phyloP scores from a whole-genome alignment of 2,888 invertebrate species.

The Acanthacorydalis orientalis region DNA sequence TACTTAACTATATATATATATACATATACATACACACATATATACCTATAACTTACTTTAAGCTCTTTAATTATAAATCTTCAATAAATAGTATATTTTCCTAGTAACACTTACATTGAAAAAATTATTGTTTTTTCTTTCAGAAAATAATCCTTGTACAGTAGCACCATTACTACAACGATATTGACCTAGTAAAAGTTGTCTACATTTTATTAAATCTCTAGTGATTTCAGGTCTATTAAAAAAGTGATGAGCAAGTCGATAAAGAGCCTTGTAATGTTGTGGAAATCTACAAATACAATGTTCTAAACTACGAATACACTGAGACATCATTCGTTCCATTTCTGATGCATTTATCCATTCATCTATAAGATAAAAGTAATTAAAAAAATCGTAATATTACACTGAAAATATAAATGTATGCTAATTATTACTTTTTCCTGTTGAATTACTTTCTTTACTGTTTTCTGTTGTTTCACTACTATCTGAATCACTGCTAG shows the following conservation, averaged over 20 bases:
- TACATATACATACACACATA: no score
- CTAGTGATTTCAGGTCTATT: slow-evolving; percentile 47
- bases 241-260: slow-evolving; percentile 70
- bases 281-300: slow-evolving; percentile 75
- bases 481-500: slow-evolving; percentile 32
- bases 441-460: slow-evolving; percentile 5
- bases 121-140: slow-evolving; percentile 70
- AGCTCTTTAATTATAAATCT: no score
- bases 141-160: slow-evolving; percentile 68
- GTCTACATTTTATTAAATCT: slow-evolving; percentile 50
- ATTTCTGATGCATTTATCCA: slow-evolving; percentile 34
- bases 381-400: not conserved
- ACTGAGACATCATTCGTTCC: slow-evolving; percentile 43
- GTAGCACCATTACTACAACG: slow-evolving; percentile 46
- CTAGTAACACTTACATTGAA: slow-evolving; percentile 50
- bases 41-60: no score
- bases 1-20: no score
- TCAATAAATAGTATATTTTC: no score
- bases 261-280: slow-evolving; percentile 84
- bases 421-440: not conserved
- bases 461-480: slow-evolving; percentile 14
- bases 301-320: slow-evolving; percentile 64
- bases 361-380: not conserved
- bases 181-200: slow-evolving; percentile 52
- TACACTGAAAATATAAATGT: not conserved